These are phyloP conservation scores for Sebastes fasciatus DNA, from an alignment of 2,113 vertebrate genomes.

Conservation along the genomic window DNA sequence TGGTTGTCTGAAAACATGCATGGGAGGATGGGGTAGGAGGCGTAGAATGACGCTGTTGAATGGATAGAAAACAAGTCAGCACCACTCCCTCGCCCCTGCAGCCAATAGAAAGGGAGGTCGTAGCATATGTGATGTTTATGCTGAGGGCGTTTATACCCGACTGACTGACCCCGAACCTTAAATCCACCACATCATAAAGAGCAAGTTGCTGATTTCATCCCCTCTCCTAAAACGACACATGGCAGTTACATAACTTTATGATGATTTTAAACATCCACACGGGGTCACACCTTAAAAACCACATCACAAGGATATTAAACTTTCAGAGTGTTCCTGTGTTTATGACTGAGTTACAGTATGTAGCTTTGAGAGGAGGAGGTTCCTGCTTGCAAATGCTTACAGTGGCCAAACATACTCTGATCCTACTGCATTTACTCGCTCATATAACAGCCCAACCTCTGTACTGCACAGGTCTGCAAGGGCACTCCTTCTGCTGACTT, in stretches of 20 bases:
- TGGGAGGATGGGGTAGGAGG: slow-evolving; percentile 47
- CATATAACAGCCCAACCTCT: slow-evolving; percentile 45
- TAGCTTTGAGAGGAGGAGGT: slow-evolving; percentile 15
- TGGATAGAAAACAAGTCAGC: slow-evolving; percentile 57
- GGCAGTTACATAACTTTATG: slow-evolving; percentile 46
- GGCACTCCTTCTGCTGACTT: slow-evolving; percentile 10
- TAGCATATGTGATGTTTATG: slow-evolving; percentile 53
- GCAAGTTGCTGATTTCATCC: slow-evolving; percentile 20
- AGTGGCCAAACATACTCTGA: slow-evolving; percentile 56
- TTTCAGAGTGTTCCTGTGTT: slow-evolving; percentile 41
- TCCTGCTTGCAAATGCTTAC: slow-evolving; percentile 23
- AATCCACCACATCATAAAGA: slow-evolving; percentile 26
- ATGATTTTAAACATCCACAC: slow-evolving; percentile 4
- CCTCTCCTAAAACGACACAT: slow-evolving; percentile 11
- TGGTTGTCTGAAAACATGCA: slow-evolving; percentile 74
- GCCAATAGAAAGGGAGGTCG: slow-evolving; percentile 57
- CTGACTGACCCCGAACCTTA: slow-evolving; percentile 24
- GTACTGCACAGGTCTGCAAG: slow-evolving; percentile 22
- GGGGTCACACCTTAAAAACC: slow-evolving; percentile 23
- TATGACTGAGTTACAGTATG: slow-evolving; percentile 45
- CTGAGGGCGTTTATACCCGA: slow-evolving; percentile 19
- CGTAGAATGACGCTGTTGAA: slow-evolving; percentile 47
- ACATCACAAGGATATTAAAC: slow-evolving; percentile 21
- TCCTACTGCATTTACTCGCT: slow-evolving; percentile 22
- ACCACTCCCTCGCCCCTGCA: slow-evolving; percentile 42